A percentile compares a stretch with the other conserved stretches of the same genome.
These are phyloP conservation scores for Callinectes sapidus DNA, from an alignment of 2,888 invertebrate genomes.

Conservation along the genomic window DNA sequence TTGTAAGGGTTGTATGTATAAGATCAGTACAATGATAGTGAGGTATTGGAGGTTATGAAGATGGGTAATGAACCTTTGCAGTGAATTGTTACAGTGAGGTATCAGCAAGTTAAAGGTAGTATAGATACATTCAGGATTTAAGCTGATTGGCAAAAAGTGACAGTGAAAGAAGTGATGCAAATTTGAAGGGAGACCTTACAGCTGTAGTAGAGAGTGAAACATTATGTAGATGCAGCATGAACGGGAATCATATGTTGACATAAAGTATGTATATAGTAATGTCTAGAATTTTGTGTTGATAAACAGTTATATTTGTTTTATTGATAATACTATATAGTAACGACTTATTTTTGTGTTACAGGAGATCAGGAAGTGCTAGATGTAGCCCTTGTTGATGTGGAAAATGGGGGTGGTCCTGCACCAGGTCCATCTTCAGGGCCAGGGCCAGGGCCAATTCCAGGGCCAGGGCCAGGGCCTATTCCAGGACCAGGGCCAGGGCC, in stretches of 20 bases:
- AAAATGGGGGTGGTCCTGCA: conserved; percentile 32
- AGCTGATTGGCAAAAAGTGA: not conserved
- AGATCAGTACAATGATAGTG: not conserved
- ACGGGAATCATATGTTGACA: not conserved
- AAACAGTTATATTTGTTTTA: not conserved
- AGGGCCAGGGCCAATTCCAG: not conserved
- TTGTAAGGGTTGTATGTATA: too few relatives aligned
- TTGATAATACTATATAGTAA: not conserved
- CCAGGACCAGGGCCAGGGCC: not conserved
- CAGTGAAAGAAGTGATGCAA: not conserved
- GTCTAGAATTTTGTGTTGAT: not conserved
- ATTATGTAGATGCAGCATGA: not conserved
- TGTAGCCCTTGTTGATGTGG: conserved; percentile 60
- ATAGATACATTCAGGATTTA: not conserved
- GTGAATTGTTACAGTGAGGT: not conserved
- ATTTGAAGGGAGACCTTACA: not conserved
- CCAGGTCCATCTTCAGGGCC: conserved; percentile 26
- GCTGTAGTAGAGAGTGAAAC: not conserved
- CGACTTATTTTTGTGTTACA: conserved; percentile 74
- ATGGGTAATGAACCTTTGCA: not conserved
- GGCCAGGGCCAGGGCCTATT: not conserved
- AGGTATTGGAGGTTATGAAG: not conserved
- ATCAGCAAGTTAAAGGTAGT: not conserved
- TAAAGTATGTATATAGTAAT: not conserved
- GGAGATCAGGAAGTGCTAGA: conserved; percentile 83